Base-by-base conservation (phyloP, 1,140 invertebrate species). In the Tetramorium parvispinum region DNA sequence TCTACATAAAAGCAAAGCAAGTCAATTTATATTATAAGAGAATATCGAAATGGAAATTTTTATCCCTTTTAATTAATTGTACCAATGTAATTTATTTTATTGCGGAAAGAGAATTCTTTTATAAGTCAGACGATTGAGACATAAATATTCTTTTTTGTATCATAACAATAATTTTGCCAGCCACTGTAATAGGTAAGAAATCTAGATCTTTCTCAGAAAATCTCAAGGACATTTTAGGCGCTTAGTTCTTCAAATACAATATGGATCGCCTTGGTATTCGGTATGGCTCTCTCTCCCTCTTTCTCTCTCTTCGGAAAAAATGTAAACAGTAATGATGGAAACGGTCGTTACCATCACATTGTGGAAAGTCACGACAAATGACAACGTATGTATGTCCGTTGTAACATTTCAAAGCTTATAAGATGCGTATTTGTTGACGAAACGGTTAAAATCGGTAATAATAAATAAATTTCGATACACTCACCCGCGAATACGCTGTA, bases 401-500 rank as follows among this genome's bases (percentile, higher is more conserved):
- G 8, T 27, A 68, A 73, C 0, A 16, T 10, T 21, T 32, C 13
- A 57, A 8, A 18, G 13, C 11, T 57, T 13, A 18, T 21, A 40
- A 7, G 27, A 76, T 37, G 40, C n/a, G 1, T 65, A 21, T 3
- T 32, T 32, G 40, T 13, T 4, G 21, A 4, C 21, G 13, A 70
- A 49, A 46, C 16, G 1, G 5, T 21, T 46, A 49, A 24, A 21
- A 46, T 8, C 1, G 0, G 1, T 40, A 46, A 43, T 55, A 18
- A 16, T 27, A 43, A 53, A 18, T 18, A 53, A 57, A 55, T 55
- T 11, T 65, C 1, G 2, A n/a, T 55, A 2, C 3, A 85, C 71
- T 92, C 92, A 95, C 94, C 93, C 83, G 87, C 85, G 91, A 93
- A 95, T 94, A 92, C 91, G 91, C 87, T 95, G 92, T 90, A 95